Conservation (phyloP, 1,140 invertebrate species). For the Drosophila fuyamai region DNA sequence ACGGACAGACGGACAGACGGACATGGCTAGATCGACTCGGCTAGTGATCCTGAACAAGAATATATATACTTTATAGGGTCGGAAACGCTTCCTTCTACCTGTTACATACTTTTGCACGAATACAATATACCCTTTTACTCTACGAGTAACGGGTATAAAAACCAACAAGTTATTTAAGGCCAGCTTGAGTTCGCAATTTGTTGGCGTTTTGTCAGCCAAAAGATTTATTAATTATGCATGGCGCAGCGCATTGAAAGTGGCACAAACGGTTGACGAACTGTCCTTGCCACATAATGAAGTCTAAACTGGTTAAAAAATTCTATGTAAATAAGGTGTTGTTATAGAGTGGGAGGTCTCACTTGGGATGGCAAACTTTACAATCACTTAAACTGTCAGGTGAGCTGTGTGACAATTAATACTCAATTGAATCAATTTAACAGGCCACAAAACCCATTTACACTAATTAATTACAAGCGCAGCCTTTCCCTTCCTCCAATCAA, state of each 20-base stretch:
- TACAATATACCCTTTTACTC: too few species aligned
- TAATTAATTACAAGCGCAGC: conserved; percentile 26
- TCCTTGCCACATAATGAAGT: conserved; percentile 34
- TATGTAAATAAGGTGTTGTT: background rate
- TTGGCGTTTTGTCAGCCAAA: conserved; percentile 71
- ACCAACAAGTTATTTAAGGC: conserved; percentile 77
- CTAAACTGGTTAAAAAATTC: background rate
- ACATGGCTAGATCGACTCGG: too few species aligned
- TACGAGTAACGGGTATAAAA: too few species aligned
- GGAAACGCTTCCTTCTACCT: too few species aligned
- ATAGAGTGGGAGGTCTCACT: conserved; percentile 4
- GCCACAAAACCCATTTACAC: conserved; percentile 2
- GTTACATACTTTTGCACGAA: too few species aligned
- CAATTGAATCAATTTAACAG: conserved; percentile 35
- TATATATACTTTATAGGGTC: too few species aligned
- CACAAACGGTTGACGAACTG: conserved; percentile 48
- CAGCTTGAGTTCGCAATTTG: conserved; percentile 62
- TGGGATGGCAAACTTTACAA: background rate
- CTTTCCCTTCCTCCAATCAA: conserved; percentile 6
- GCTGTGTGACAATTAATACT: conserved; percentile 17
- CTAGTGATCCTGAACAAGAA: too few species aligned
- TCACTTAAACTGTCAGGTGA: conserved; percentile 18
- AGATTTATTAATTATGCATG: conserved; percentile 75
- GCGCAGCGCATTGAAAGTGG: conserved; percentile 41
- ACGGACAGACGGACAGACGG: too few species aligned